Evolutionary conservation across 2,797 vertebrate genomes (phyloP).

Genomic region (Apodemus agrarius): DNA sequence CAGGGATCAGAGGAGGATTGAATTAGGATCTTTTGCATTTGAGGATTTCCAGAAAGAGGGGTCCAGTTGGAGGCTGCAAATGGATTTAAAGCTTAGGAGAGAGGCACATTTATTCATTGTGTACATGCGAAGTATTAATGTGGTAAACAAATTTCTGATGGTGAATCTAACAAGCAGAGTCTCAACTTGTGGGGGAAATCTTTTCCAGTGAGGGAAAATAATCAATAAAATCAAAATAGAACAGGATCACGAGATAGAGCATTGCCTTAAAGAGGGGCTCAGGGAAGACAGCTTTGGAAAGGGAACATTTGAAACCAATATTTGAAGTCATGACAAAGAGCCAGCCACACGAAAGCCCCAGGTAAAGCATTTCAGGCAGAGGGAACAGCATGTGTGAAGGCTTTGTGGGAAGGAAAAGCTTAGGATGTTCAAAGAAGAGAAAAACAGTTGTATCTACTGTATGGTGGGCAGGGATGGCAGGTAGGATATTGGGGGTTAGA

Average conservation of each 20-base stretch:
- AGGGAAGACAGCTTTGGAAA: background rate
- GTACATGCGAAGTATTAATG: background rate
- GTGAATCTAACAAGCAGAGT: background rate
- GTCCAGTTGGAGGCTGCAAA: background rate
- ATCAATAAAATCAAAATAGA: background rate
- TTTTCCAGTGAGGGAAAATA: background rate
- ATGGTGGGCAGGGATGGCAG: background rate
- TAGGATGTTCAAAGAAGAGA: background rate
- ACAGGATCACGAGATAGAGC: background rate
- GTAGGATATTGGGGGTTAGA: background rate
- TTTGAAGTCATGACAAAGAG: background rate
- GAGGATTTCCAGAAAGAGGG: slow-evolving; percentile 26
- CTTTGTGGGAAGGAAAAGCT: background rate
- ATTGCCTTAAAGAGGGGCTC: background rate
- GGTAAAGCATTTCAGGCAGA: background rate
- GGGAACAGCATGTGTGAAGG: background rate
- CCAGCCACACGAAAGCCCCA: background rate
- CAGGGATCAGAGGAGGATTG: background rate
- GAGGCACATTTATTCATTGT: background rate
- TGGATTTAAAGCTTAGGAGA: background rate
- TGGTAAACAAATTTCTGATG: background rate
- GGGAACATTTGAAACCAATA: background rate
- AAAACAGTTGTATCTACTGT: background rate
- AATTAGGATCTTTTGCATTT: background rate
- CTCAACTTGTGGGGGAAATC: background rate